These are phyloP conservation scores for Aramus guarauna DNA, from an alignment of 2,113 vertebrate genomes.

Conservation along the genomic window DNA sequence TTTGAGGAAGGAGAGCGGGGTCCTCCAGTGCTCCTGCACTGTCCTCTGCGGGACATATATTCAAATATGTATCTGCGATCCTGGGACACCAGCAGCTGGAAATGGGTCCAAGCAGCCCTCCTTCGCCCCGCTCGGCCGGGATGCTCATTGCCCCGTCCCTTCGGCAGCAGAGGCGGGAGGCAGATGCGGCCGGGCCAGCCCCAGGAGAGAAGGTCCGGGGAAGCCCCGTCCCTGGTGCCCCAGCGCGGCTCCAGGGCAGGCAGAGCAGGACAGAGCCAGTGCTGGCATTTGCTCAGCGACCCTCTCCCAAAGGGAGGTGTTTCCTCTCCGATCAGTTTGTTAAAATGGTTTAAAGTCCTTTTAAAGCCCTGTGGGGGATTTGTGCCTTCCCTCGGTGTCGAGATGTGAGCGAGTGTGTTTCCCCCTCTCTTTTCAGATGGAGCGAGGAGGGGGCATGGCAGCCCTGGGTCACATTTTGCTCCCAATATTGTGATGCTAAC, in stretches of 20 bases:
- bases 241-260: neutral
- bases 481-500: conserved; percentile 72
- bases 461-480: conserved; percentile 60
- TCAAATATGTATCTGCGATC: neutral
- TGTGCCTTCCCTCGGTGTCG: neutral
- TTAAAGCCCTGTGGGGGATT: conserved; percentile 42
- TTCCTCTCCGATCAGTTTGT: conserved; percentile 31
- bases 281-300: neutral
- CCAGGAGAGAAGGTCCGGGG: neutral
- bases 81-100: neutral
- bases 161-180: neutral
- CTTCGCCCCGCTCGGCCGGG: rapidly evolving
- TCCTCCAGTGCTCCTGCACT: neutral
- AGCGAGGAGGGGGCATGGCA: conserved; percentile 46
- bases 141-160: neutral
- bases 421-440: conserved; percentile 15
- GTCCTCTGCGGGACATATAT: neutral
- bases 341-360: conserved; percentile 55
- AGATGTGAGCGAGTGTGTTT: conserved; percentile 21
- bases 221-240: neutral
- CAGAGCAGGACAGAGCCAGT: neutral
- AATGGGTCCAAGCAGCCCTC: neutral
- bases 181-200: neutral
- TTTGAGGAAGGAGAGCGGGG: neutral
- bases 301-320: neutral